Evolutionary conservation across 92 coral and sea anemone species (phyloP), one percentile per base, ranked within the genome.

Genomic region (Micromussa lordhowensis): DNA sequence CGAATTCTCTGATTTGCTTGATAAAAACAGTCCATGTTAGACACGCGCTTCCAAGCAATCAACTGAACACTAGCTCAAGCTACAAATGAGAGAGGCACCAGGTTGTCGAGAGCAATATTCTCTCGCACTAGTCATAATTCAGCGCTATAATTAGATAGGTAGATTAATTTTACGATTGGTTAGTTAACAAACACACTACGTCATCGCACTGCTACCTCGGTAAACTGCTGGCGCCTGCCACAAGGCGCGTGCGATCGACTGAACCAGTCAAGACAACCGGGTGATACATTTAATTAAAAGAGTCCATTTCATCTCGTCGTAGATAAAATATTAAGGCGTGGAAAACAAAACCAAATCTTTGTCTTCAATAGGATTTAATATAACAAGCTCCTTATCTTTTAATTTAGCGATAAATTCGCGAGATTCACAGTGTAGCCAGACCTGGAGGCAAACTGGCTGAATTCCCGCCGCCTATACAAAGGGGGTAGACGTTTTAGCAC

Each of bases 81-180:
- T 51, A 57, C 44, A 12, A 85, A 53, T 85, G 85, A 83, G 35
- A 58, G 21, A 58, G 90, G 91, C 87, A 63, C 82, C 88, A 89
- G 31, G 24, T 28, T n/a, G 94, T 48, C 92, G 88, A 79, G 68
- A 40, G 83, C 92, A 61, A 54, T 92, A 77, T 77, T 71, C 85
- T 30, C 63, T 78, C 74, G 26, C 55, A 26, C 75, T 88, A 48
- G 84, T 80, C 75, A 34, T 68, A 87, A 91, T 88, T 91, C 82
- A 85, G 81, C 66, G 87, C 90, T 91, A 85, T 87, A 90, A 85
- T 81, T 81, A 85, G 92, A 82, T 78, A 87, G 90, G 79, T 86
- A 59, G 91, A 91, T 91, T 88, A 85, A 88, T 85, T 81, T 85
- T 86, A 85, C 79, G 93, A 95, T 95, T 93, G 96, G 92, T 91